Conservation (phyloP, 2,888 invertebrate species). For the Girardia tigrina region DNA sequence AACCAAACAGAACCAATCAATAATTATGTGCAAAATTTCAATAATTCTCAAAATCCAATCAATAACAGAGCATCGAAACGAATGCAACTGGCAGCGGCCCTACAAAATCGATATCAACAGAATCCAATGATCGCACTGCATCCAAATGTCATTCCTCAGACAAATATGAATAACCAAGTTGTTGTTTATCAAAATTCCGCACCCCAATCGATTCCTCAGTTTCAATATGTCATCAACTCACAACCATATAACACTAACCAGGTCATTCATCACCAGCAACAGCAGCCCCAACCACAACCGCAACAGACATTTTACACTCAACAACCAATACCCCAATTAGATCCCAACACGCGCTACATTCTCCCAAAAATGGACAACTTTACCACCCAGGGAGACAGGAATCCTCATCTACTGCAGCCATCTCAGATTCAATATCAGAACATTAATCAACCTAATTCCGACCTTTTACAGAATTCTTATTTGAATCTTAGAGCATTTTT, state of each 20-base stretch:
- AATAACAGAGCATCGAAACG: background rate
- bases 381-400: background rate
- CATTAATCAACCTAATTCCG: background rate
- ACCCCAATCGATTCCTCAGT: background rate
- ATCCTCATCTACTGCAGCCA: background rate
- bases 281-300: background rate
- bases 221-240: background rate
- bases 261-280: background rate
- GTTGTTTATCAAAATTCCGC: background rate
- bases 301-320: background rate
- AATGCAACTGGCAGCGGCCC: background rate
- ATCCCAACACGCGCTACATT: background rate
- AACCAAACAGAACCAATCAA: background rate
- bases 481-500: background rate
- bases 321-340: background rate
- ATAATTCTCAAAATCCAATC: background rate
- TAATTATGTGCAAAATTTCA: background rate
- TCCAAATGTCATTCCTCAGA: background rate
- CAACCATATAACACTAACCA: background rate
- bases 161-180: background rate
- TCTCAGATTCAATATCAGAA: constrained; percentile 1
- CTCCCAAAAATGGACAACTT: background rate
- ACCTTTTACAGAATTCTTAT: background rate
- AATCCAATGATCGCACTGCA: background rate
- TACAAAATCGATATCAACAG: background rate